phyloP scores from a whole-genome alignment of 2,113 vertebrate species.

The Tragelaphus scriptus region DNA sequence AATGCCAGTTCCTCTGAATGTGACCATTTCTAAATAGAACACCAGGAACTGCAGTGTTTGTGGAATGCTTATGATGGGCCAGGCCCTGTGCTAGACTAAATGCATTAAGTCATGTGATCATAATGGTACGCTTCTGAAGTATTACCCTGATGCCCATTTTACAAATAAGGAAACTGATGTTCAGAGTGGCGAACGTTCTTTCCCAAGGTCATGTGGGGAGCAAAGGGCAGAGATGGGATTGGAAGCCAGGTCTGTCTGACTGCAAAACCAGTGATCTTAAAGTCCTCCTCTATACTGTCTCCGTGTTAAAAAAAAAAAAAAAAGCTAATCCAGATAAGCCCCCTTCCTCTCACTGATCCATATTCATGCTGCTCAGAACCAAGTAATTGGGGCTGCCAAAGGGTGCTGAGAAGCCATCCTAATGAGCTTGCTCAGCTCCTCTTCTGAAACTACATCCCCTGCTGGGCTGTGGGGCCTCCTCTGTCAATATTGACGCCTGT shows the following conservation, averaged over 20 bases:
- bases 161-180: neutral
- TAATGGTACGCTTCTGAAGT: neutral
- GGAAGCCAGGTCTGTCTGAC: neutral
- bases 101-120: neutral
- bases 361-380: neutral
- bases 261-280: neutral
- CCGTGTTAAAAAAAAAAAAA: neutral
- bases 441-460: neutral
- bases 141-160: neutral
- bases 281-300: neutral
- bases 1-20: neutral
- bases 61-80: neutral
- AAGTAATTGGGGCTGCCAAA: constrained; percentile 6
- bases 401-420: neutral
- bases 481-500: constrained; percentile 18
- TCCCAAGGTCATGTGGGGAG: neutral
- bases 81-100: neutral
- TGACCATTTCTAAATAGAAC: neutral
- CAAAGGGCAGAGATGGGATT: neutral
- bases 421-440: constrained; percentile 1
- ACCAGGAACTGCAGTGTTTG: neutral
- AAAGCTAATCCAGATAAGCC: neutral
- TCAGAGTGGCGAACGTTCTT: neutral
- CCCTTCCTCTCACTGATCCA: neutral
- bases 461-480: neutral